Evolutionary conservation across 2,888 invertebrate genomes (phyloP).

Genomic region (Ophion ellenae): DNA sequence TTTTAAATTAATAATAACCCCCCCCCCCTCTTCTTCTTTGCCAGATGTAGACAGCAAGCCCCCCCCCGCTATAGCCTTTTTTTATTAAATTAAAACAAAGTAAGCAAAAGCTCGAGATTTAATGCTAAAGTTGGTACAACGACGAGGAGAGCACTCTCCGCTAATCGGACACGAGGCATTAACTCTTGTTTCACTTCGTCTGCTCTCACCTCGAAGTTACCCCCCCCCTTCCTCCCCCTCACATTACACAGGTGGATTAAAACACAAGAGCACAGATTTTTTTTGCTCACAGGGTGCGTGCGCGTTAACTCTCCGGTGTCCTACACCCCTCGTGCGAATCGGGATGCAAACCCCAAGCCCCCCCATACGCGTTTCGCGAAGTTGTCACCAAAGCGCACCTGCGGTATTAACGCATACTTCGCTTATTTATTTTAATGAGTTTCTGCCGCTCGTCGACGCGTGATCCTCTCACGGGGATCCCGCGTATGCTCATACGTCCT

Average conservation of each 20-base stretch:
- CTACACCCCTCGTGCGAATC: neutral
- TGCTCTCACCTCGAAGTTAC: slow-evolving; percentile 39
- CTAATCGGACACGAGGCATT: slow-evolving; percentile 66
- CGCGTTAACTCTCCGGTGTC: neutral
- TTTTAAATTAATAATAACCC: too few species aligned
- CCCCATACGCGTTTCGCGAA: neutral
- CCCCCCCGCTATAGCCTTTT: too few species aligned
- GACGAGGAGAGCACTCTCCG: slow-evolving; percentile 31
- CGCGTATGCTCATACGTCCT: neutral
- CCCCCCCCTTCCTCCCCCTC: neutral
- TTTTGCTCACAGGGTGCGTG: neutral
- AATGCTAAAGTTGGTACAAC: slow-evolving; percentile 24
- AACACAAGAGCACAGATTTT: neutral
- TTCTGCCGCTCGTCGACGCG: slow-evolving; percentile 68
- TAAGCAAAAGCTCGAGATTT: neutral
- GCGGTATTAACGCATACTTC: slow-evolving; percentile 64
- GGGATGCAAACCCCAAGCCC: too few species aligned
- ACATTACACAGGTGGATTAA: neutral
- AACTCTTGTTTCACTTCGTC: slow-evolving; percentile 36
- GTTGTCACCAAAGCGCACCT: slow-evolving; percentile 33
- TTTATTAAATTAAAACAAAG: too few species aligned
- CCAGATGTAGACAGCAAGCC: too few species aligned
- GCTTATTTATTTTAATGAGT: slow-evolving; percentile 81
- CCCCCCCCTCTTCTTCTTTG: too few species aligned
- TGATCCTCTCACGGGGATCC: slow-evolving; percentile 68